These are phyloP conservation scores for Leptinotarsa tumamoca DNA, from an alignment of 2,888 invertebrate genomes.

Conservation along the genomic window DNA sequence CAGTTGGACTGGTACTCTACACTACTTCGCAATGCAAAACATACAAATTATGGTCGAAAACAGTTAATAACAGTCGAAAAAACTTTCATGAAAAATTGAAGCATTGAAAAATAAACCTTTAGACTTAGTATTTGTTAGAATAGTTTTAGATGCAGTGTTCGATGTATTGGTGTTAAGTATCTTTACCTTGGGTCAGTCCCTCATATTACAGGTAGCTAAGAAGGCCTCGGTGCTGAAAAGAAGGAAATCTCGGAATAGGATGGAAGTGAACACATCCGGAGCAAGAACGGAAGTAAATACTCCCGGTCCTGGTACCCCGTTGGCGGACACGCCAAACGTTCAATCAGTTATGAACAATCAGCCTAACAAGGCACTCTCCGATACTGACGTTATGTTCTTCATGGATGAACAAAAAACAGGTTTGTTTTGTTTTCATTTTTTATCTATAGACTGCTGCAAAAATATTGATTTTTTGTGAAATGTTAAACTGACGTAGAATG, in stretches of 20 bases:
- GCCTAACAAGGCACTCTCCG: constrained; percentile 68
- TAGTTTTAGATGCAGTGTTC: constrained; percentile 65
- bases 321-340: constrained; percentile 51
- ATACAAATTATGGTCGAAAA: too few relatives aligned
- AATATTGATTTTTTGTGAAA: too few relatives aligned
- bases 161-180: constrained; percentile 66
- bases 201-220: constrained; percentile 80
- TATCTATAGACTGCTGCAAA: not conserved
- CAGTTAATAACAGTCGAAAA: too few relatives aligned
- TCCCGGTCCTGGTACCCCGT: constrained; percentile 53
- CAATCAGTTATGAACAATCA: constrained; percentile 38
- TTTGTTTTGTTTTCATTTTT: constrained; percentile 48
- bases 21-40: too few relatives aligned
- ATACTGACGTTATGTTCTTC: constrained; percentile 75
- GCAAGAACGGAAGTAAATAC: constrained; percentile 51
- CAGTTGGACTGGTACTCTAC: too few relatives aligned
- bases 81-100: too few relatives aligned
- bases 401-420: constrained; percentile 75
- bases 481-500: too few relatives aligned
- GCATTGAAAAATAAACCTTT: too few relatives aligned
- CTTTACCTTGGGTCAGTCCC: constrained; percentile 73
- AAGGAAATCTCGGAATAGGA: constrained; percentile 76
- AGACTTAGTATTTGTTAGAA: constrained; percentile 45
- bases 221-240: constrained; percentile 80
- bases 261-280: constrained; percentile 67